A percentile compares a stretch with the other conserved stretches of the same genome.
Conservation (phyloP, 2,888 invertebrate genomes). For the Liopterus haemorrhoidalis region DNA sequence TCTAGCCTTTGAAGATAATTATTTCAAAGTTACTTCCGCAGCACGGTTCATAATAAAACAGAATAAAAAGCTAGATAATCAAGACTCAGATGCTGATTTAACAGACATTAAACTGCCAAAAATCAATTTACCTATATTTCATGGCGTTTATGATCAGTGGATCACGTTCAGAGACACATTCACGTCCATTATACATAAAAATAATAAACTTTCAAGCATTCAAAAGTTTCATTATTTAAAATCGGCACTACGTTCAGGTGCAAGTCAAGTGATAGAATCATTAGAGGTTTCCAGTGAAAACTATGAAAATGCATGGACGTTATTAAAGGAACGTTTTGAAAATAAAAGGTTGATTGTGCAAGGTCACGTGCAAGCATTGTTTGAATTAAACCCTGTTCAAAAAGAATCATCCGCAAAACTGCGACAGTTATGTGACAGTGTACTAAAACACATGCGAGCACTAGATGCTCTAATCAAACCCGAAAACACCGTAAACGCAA, state of each 20-base stretch:
- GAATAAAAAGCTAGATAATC: no score
- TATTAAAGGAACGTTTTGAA: constrained; percentile 6
- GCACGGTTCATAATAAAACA: no score
- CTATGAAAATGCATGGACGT: constrained; percentile 11
- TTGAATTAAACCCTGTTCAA: not conserved
- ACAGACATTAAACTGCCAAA: constrained; percentile 10
- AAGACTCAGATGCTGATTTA: no score
- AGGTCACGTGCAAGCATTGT: constrained; percentile 9
- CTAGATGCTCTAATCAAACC: constrained; percentile 1
- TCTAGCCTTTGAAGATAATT: no score
- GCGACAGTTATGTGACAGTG: constrained; percentile 1
- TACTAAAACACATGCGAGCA: constrained; percentile 1
- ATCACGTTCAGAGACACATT: constrained; percentile 13
- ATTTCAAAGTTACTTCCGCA: no score
- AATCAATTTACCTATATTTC: constrained; percentile 18
- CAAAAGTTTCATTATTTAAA: constrained; percentile 20
- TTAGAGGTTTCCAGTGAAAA: constrained; percentile 11
- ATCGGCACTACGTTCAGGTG: constrained; percentile 10
- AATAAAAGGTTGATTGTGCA: constrained; percentile 11
- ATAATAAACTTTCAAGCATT: constrained; percentile 4
- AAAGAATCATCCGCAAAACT: constrained; percentile 4
- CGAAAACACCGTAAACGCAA: not conserved
- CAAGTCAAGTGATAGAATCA: constrained; percentile 3
- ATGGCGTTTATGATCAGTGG: constrained; percentile 19
- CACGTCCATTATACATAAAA: constrained; percentile 12